Percentiles rank a stretch among this genome's conserved stretches.
These are phyloP conservation scores for Vicugna pacos DNA, from an alignment of 2,113 vertebrate genomes.

Conservation along the genomic window DNA sequence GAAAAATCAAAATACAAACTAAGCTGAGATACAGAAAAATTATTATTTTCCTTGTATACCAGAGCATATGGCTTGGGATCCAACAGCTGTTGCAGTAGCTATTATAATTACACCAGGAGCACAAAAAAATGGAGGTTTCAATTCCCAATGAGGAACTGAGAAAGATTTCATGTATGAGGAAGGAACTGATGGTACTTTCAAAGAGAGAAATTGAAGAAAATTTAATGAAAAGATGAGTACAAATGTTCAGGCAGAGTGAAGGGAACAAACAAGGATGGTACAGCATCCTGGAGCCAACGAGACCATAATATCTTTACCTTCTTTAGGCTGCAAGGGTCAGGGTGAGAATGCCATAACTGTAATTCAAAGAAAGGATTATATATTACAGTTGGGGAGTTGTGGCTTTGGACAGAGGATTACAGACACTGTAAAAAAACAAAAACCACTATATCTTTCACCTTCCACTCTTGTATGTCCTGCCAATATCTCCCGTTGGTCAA, in stretches of 20 bases:
- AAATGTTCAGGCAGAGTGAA: background rate
- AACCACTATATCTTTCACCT: background rate
- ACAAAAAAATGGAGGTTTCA: no score
- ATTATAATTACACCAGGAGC: background rate
- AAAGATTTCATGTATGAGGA: background rate
- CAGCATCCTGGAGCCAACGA: background rate
- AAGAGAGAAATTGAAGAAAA: background rate
- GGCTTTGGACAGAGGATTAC: background rate
- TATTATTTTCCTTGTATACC: background rate
- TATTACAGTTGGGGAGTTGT: background rate
- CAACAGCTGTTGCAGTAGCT: background rate
- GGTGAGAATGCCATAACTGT: background rate
- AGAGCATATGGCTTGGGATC: background rate
- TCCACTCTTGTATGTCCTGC: background rate
- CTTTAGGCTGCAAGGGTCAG: background rate
- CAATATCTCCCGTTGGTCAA: background rate
- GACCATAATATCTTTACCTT: background rate
- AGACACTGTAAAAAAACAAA: background rate
- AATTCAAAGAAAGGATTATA: background rate
- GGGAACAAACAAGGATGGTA: background rate
- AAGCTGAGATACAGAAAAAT: background rate
- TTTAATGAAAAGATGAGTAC: background rate
- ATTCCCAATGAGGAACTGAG: background rate
- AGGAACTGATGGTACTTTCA: background rate
- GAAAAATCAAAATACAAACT: slow-evolving; percentile 10